Evolutionary conservation across 2,797 vertebrate genomes (phyloP).

Genomic region (Neopelma chrysocephalum): DNA sequence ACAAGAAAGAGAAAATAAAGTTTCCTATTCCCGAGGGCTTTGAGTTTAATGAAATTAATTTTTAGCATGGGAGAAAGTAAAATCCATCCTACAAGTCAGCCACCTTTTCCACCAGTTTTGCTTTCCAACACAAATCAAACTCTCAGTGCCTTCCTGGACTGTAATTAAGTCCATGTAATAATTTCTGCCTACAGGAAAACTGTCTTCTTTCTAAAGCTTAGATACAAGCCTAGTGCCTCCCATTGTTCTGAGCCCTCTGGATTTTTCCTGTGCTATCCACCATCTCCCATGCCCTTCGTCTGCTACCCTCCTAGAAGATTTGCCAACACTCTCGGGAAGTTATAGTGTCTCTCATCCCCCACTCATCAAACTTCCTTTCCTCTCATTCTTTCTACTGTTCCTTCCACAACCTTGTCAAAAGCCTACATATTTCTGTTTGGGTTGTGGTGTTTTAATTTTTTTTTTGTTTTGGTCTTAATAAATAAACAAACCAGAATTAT

Average conservation of each 20-base stretch:
- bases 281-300: background rate
- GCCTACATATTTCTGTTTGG: background rate
- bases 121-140: background rate
- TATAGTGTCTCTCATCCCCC: background rate
- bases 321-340: background rate
- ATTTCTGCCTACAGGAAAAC: background rate
- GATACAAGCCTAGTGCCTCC: background rate
- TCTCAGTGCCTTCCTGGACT: background rate
- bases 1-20: background rate
- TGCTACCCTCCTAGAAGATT: background rate
- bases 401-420: background rate
- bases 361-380: background rate
- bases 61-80: background rate
- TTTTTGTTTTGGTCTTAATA: background rate
- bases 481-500: background rate
- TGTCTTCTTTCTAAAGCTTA: background rate
- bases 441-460: background rate
- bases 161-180: background rate
- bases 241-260: background rate
- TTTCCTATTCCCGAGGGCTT: background rate
- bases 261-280: background rate
- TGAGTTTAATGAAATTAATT: background rate
- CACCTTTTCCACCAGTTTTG: background rate
- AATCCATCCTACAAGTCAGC: background rate
- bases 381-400: background rate